Evolutionary conservation across 1,140 invertebrate species (phyloP).

Genomic region (Listronotus oregonensis): DNA sequence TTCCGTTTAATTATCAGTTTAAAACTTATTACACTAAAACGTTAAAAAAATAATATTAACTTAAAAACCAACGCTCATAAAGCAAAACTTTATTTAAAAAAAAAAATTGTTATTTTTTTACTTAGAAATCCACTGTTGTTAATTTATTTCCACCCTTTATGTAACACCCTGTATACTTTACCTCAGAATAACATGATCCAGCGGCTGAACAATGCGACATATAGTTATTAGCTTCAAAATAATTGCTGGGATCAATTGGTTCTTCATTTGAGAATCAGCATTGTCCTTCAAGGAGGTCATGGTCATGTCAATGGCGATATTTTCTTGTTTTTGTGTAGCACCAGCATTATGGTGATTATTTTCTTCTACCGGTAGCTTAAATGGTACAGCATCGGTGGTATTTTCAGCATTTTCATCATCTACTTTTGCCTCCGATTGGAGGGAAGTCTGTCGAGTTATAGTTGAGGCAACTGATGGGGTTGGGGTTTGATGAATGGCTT

Average conservation of each 20-base stretch:
- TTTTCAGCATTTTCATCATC: constrained; percentile 10
- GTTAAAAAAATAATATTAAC: too few relatives aligned
- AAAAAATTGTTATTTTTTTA: too few relatives aligned
- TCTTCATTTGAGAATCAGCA: not conserved
- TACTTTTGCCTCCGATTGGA: too few relatives aligned
- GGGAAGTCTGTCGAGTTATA: not conserved
- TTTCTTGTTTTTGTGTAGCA: not conserved
- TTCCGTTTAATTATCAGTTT: too few relatives aligned
- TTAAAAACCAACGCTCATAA: too few relatives aligned
- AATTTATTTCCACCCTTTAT: too few relatives aligned
- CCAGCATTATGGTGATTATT: too few relatives aligned
- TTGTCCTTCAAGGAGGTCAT: not conserved
- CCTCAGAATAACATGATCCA: constrained; percentile 40
- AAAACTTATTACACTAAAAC: too few relatives aligned
- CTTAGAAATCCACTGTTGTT: too few relatives aligned
- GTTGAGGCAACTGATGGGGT: constrained; percentile 18
- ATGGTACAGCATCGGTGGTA: not conserved
- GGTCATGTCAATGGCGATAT: constrained; percentile 11
- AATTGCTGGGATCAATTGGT: constrained; percentile 1
- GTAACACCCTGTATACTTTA: too few relatives aligned
- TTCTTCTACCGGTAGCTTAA: not conserved
- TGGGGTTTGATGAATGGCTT: not conserved
- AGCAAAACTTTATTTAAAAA: too few relatives aligned
- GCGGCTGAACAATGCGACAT: constrained; percentile 40
- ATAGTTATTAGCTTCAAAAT: constrained; percentile 29